Conservation (phyloP, 2,888 invertebrate genomes). For the Cylindroiulus punctatus region DNA sequence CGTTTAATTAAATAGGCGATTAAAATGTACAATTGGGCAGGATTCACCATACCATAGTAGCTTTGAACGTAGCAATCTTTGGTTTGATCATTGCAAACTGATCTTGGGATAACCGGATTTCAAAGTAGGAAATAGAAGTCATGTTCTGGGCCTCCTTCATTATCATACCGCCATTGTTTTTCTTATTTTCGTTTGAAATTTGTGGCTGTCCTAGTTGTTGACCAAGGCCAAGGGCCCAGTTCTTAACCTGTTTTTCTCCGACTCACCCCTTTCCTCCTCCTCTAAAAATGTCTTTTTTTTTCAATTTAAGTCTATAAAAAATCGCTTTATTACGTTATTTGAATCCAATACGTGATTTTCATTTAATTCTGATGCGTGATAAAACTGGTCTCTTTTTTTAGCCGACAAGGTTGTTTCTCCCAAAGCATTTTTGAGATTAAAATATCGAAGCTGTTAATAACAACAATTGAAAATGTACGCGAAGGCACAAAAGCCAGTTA, state of each 20-base stretch:
- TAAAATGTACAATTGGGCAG: too few species aligned
- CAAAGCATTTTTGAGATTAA: not conserved
- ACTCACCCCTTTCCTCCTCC: not conserved
- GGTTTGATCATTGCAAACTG: not conserved
- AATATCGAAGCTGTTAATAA: not conserved
- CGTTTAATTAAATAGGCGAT: too few species aligned
- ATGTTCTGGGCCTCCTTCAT: not conserved
- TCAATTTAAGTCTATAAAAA: not conserved
- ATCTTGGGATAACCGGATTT: not conserved
- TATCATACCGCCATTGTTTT: not conserved
- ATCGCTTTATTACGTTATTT: slow-evolving; percentile 23
- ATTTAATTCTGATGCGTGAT: not conserved
- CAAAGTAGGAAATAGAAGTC: not conserved
- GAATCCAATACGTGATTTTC: not conserved
- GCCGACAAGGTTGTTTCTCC: not conserved
- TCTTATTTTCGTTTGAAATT: not conserved
- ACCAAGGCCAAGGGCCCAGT: slow-evolving; percentile 32
- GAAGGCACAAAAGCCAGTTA: not conserved
- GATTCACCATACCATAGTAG: too few species aligned
- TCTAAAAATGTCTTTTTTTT: not conserved
- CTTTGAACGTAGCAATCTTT: not conserved
- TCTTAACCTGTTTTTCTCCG: slow-evolving; percentile 19
- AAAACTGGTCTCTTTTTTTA: not conserved
- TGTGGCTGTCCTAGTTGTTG: slow-evolving; percentile 24
- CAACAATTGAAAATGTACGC: not conserved